Conservation (phyloP, 2,113 vertebrate genomes). For the Baryphthengus martii region DNA sequence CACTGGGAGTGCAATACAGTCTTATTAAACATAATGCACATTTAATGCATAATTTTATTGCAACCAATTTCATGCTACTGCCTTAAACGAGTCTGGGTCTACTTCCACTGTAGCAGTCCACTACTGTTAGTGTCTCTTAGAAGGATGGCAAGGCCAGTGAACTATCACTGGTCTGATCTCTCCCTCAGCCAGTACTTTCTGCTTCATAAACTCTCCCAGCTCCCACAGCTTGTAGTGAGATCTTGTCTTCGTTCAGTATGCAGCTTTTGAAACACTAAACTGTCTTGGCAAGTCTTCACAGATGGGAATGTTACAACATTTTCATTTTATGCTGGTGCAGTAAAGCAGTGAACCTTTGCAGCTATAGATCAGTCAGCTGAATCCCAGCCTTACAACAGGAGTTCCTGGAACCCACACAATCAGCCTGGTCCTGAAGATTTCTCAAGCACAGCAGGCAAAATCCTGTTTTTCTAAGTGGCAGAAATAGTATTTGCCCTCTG, state of each 20-base stretch:
- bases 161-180: conserved; percentile 71
- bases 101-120: conserved; percentile 74
- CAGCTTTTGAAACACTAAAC: conserved; percentile 74
- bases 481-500: conserved; percentile 25
- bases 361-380: conserved; percentile 56
- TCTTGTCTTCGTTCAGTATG: conserved; percentile 69
- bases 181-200: conserved; percentile 76
- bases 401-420: conserved; percentile 48
- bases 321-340: conserved; percentile 68
- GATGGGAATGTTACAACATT: conserved; percentile 65
- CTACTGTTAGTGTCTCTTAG: conserved; percentile 76
- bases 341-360: conserved; percentile 67
- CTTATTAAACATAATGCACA: conserved; percentile 85
- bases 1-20: conserved; percentile 79
- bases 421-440: conserved; percentile 28
- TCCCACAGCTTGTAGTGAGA: conserved; percentile 73
- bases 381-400: conserved; percentile 24
- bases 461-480: conserved; percentile 52
- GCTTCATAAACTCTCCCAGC: conserved; percentile 77
- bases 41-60: conserved; percentile 86
- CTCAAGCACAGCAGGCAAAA: conserved; percentile 52
- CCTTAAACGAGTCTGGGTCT: conserved; percentile 76
- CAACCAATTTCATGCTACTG: conserved; percentile 84
- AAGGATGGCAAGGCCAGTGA: conserved; percentile 76
- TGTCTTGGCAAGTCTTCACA: conserved; percentile 74